Percentiles rank a stretch among this genome's conserved stretches.
Evolutionary conservation across 2,113 vertebrate genomes (phyloP).

Genomic region (Apistogramma diplotaenia): DNA sequence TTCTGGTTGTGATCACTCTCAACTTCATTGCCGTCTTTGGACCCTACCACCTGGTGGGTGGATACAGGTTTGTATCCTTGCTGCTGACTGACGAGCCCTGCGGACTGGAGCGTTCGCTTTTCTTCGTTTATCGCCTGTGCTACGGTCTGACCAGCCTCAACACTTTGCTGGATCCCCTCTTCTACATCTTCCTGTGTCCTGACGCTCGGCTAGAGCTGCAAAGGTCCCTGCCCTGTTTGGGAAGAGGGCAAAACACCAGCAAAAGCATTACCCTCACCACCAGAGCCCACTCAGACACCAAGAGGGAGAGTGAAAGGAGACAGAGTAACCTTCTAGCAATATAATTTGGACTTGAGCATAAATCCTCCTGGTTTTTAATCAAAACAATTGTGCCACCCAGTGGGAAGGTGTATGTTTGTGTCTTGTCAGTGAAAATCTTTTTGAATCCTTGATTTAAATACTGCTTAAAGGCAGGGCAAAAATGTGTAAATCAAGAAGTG

Average conservation of each 20-base stretch:
- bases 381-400: constrained; percentile 30
- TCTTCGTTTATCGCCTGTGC: constrained; percentile 76
- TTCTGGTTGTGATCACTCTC: constrained; percentile 76
- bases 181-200: constrained; percentile 79
- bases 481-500: too few relatives aligned
- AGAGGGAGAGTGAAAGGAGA: constrained; percentile 13
- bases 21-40: constrained; percentile 79
- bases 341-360: background rate
- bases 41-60: constrained; percentile 78
- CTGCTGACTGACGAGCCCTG: constrained; percentile 72
- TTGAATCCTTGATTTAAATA: background rate
- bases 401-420: constrained; percentile 18
- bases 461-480: background rate
- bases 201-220: constrained; percentile 74
- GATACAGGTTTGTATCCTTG: constrained; percentile 75
- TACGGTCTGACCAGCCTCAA: constrained; percentile 81
- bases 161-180: constrained; percentile 79
- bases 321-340: constrained; percentile 7
- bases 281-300: constrained; percentile 8
- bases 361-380: background rate
- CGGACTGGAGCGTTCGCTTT: constrained; percentile 70
- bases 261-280: constrained; percentile 28
- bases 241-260: constrained; percentile 1
- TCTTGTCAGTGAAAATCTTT: background rate
- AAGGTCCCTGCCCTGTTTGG: constrained; percentile 69